phyloP scores from a whole-genome alignment of 30 jellyfish, hydroid and myxozoan genomes.

The Hydractinia echinata region DNA sequence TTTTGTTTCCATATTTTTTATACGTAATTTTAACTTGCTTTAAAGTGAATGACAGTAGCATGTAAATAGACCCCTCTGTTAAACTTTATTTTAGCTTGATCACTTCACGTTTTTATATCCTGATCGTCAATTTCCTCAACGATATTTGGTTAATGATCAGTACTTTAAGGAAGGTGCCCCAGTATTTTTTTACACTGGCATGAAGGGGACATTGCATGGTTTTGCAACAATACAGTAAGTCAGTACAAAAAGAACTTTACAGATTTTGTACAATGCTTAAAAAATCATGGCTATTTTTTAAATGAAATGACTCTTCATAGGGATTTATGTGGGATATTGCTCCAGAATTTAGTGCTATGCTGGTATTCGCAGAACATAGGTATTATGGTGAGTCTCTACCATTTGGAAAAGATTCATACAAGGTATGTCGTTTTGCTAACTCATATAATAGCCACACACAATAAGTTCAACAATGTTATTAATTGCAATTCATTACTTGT shows the following conservation, averaged over 20 bases:
- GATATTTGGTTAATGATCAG: constrained; percentile 69
- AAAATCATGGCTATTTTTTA: background rate
- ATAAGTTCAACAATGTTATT: background rate
- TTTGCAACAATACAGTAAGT: constrained; percentile 90
- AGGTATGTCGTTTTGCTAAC: constrained; percentile 37
- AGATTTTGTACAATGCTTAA: background rate
- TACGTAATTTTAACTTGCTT: background rate
- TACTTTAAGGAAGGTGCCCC: constrained; percentile 89
- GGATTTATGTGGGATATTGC: constrained; percentile 98
- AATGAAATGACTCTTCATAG: constrained; percentile 30
- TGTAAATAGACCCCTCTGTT: background rate
- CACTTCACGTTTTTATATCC: constrained; percentile 75
- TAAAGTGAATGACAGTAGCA: background rate
- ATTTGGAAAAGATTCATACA: constrained; percentile 85
- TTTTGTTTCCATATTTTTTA: background rate
- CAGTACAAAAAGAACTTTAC: background rate
- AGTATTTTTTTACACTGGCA: constrained; percentile 90
- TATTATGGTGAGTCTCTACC: constrained; percentile 87
- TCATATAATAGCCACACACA: background rate
- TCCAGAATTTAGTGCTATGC: constrained; percentile 86
- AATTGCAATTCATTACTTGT: background rate
- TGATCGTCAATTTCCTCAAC: constrained; percentile 62
- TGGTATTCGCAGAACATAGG: constrained; percentile 91
- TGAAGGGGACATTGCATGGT: constrained; percentile 97
- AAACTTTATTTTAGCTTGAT: constrained; percentile 63